Conservation (phyloP, 64 coral and sea anemone species). For the Exaiptasia diaphana region DNA sequence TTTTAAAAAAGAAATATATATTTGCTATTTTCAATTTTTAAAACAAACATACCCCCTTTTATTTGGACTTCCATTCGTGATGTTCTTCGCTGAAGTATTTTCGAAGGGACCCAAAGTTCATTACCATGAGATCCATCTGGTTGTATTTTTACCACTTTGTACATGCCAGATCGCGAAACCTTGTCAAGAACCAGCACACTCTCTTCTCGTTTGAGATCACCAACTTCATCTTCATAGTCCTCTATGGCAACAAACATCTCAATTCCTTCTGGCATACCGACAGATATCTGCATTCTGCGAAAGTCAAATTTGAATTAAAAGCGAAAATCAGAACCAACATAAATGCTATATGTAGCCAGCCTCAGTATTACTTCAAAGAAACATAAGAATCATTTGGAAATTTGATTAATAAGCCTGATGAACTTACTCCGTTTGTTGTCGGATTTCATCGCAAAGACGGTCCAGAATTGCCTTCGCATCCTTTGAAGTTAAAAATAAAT, state of each 20-base stretch:
- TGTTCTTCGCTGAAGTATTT: constrained; percentile 53
- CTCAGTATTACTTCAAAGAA: not conserved
- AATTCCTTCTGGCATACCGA: constrained; percentile 63
- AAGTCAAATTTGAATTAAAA: not conserved
- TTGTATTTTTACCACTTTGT: constrained; percentile 71
- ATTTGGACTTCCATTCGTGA: constrained; percentile 69
- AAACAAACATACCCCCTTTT: not conserved
- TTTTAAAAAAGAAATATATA: not conserved
- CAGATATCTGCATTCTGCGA: constrained; percentile 70
- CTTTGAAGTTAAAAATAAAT: not conserved
- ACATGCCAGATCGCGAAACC: constrained; percentile 69
- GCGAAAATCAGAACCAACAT: too few species aligned
- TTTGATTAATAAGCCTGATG: too few species aligned
- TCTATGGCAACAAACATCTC: constrained; percentile 74
- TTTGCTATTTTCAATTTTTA: not conserved
- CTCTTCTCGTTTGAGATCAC: constrained; percentile 69
- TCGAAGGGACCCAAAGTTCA: constrained; percentile 81
- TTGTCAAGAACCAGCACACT: constrained; percentile 73
- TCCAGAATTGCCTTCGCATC: constrained; percentile 51
- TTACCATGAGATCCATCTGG: constrained; percentile 75
- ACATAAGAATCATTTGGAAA: not conserved
- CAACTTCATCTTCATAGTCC: constrained; percentile 75
- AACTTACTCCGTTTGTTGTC: constrained; percentile 57
- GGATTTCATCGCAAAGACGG: constrained; percentile 56
- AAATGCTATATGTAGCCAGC: too few species aligned